Conservation (phyloP, 2,797 vertebrate species). For the Bufotes viridis region DNA sequence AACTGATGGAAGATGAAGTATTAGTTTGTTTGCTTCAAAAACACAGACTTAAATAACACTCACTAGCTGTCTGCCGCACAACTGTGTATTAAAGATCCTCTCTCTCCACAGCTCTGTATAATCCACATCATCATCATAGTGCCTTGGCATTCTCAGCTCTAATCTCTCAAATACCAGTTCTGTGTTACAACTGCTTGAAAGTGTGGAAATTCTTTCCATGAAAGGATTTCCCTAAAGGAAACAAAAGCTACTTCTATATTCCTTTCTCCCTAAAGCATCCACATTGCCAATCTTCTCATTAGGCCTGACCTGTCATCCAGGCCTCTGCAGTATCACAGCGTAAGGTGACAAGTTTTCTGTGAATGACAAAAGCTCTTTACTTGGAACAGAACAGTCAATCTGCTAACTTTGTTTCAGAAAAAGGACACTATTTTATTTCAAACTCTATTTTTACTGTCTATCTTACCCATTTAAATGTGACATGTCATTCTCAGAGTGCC, state of each 20-base stretch:
- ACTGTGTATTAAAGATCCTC: conserved; percentile 54
- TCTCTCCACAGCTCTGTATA: conserved; percentile 57
- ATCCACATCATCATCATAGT: conserved; percentile 56
- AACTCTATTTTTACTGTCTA: not conserved
- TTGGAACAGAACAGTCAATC: conserved; percentile 76
- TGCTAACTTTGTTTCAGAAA: conserved; percentile 70
- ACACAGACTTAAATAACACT: conserved; percentile 58
- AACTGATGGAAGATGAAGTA: conserved; percentile 57
- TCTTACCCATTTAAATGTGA: not conserved
- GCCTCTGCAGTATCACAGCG: conserved; percentile 73
- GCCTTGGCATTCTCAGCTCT: conserved; percentile 51
- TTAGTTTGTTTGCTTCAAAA: conserved; percentile 61
- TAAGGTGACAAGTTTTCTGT: conserved; percentile 73
- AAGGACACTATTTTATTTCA: conserved; percentile 23
- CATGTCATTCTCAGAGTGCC: not conserved
- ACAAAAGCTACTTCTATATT: conserved; percentile 70
- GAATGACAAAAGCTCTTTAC: conserved; percentile 79
- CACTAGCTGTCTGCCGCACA: conserved; percentile 50
- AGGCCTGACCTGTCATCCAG: conserved; percentile 74
- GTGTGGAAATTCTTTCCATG: conserved; percentile 64
- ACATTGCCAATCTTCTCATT: conserved; percentile 76
- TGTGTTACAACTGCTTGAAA: conserved; percentile 61
- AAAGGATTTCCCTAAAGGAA: conserved; percentile 69
- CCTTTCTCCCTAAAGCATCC: conserved; percentile 67
- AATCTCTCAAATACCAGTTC: conserved; percentile 62